phyloP scores from a whole-genome alignment of 2,888 invertebrate genomes.

The Therioaphis trifolii region DNA sequence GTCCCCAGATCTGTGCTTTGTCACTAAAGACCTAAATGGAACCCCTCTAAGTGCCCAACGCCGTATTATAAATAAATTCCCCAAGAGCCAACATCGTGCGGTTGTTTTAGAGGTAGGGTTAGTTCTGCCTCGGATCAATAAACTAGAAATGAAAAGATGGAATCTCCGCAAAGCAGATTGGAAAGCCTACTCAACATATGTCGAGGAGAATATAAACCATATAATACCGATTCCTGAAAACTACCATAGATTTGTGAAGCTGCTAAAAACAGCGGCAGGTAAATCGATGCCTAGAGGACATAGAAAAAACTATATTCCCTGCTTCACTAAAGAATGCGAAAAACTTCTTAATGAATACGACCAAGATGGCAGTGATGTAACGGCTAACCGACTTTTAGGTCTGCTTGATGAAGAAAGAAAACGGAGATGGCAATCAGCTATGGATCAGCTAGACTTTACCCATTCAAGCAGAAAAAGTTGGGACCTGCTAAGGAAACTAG shows the following conservation, averaged over 20 bases:
- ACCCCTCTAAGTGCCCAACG: too few relatives aligned
- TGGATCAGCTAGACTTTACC: background rate
- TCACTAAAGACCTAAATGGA: too few relatives aligned
- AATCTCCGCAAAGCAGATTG: background rate
- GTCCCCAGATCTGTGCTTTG: too few relatives aligned
- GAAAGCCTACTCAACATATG: background rate
- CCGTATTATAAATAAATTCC: too few relatives aligned
- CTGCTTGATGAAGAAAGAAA: background rate
- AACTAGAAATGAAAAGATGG: background rate
- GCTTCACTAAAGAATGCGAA: background rate
- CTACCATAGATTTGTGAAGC: background rate
- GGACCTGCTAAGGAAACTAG: background rate
- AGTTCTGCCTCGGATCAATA: background rate
- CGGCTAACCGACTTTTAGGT: background rate
- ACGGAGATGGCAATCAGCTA: background rate
- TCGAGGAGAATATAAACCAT: background rate
- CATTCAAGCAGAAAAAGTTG: slow-evolving; percentile 3
- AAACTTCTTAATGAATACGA: background rate
- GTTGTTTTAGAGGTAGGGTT: too few relatives aligned
- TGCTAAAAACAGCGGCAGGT: slow-evolving; percentile 22
- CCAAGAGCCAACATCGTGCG: too few relatives aligned
- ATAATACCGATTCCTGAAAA: background rate
- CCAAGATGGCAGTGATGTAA: background rate
- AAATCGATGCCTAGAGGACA: slow-evolving; percentile 41
- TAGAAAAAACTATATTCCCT: background rate